These are phyloP conservation scores for Tachycineta bicolor DNA, from an alignment of 2,113 vertebrate species.

Conservation along the genomic window DNA sequence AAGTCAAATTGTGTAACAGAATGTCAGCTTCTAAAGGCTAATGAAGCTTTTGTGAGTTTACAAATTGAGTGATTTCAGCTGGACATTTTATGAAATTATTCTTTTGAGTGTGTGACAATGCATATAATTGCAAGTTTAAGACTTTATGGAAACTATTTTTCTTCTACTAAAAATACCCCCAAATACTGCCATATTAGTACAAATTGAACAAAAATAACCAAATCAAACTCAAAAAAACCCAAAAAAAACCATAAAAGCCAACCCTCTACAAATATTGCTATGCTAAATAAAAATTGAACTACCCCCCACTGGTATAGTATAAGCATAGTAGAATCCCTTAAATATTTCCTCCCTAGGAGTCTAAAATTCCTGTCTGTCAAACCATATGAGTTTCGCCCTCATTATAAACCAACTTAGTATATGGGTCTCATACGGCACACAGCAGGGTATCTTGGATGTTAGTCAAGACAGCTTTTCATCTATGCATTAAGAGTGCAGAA, in stretches of 20 bases:
- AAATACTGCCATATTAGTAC: background rate
- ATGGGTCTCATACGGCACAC: background rate
- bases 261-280: background rate
- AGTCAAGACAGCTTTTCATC: background rate
- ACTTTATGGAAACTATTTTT: background rate
- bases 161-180: background rate
- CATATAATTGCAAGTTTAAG: background rate
- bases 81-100: background rate
- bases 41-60: background rate
- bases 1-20: background rate
- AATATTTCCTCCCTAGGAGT: background rate
- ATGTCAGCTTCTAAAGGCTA: background rate
- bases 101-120: background rate
- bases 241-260: no score
- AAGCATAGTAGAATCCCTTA: background rate
- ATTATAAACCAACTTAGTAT: background rate
- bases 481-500: background rate
- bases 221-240: background rate
- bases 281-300: background rate
- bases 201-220: background rate
- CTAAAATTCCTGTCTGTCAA: background rate
- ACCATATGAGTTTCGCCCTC: background rate
- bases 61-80: background rate
- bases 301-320: background rate
- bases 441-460: background rate